Evolutionary conservation across 53 echinoderm and acorn worm species (phyloP).

Genomic region (Holothuria leucospilota): DNA sequence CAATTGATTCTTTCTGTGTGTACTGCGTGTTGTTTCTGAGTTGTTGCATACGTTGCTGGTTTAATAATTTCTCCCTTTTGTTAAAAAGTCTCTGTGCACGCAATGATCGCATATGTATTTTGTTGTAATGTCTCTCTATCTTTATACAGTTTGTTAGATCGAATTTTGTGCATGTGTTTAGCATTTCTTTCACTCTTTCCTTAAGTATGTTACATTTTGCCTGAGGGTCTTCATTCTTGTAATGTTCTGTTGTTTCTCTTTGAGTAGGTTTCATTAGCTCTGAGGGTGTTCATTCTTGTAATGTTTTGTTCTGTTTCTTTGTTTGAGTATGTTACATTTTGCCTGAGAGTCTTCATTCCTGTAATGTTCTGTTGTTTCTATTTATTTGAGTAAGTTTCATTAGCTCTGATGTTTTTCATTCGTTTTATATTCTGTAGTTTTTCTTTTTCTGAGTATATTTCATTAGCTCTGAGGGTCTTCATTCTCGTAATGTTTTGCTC

Average conservation of each 20-base stretch:
- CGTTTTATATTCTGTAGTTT: neutral
- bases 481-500: too few relatives aligned
- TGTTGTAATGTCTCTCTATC: neutral
- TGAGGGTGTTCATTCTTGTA: slow-evolving; percentile 14
- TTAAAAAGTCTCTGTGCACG: neutral
- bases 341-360: neutral
- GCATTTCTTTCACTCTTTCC: neutral
- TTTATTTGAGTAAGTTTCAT: neutral
- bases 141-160: neutral
- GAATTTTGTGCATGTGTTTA: neutral
- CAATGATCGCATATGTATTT: neutral
- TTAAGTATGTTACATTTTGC: neutral
- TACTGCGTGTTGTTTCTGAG: neutral
- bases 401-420: neutral
- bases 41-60: slow-evolving; percentile 18
- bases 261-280: neutral
- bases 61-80: neutral
- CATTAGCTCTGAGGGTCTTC: slow-evolving; percentile 1
- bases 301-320: slow-evolving; percentile 3
- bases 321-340: neutral
- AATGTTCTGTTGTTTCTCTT: slow-evolving; percentile 1
- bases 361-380: neutral
- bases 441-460: slow-evolving; percentile 2
- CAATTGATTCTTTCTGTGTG: neutral
- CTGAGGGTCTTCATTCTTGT: slow-evolving; percentile 17